Percentiles rank a stretch among this genome's conserved stretches.
phyloP scores from a whole-genome alignment of 2,797 vertebrate species.

The Alcedo atthis region DNA sequence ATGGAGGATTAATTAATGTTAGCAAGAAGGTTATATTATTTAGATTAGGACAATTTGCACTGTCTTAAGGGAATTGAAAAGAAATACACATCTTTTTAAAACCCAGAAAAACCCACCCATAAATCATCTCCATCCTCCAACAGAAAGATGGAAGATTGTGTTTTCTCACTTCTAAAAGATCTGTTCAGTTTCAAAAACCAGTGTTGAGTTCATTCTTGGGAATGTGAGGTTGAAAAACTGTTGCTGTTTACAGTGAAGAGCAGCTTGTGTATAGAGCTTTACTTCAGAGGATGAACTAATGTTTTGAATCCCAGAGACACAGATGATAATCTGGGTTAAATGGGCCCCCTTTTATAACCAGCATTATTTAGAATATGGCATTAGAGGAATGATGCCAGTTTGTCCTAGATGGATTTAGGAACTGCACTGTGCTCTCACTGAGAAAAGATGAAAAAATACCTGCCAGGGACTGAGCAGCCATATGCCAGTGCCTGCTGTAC shows the following conservation, averaged over 20 bases:
- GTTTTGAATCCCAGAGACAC: background rate
- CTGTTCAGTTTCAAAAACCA: background rate
- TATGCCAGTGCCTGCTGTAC: background rate
- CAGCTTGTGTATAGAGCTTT: background rate
- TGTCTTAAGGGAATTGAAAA: background rate
- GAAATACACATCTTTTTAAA: background rate
- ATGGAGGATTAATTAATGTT: conserved; percentile 45
- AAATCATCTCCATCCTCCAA: background rate
- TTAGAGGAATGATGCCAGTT: background rate
- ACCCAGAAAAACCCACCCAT: background rate
- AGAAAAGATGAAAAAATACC: background rate
- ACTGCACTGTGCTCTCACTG: background rate
- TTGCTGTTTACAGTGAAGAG: background rate
- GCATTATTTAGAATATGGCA: background rate
- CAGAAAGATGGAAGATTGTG: background rate
- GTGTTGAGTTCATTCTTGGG: background rate
- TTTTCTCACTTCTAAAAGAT: conserved; percentile 15
- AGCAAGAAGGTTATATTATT: conserved; percentile 27
- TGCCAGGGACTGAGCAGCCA: background rate
- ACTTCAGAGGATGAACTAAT: background rate
- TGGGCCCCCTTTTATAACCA: background rate
- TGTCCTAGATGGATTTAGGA: background rate
- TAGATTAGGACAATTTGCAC: conserved; percentile 14
- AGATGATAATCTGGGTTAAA: background rate
- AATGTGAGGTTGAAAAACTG: background rate